Conservation (phyloP, 2,113 vertebrate species). For the Cephalophus harveyi region DNA sequence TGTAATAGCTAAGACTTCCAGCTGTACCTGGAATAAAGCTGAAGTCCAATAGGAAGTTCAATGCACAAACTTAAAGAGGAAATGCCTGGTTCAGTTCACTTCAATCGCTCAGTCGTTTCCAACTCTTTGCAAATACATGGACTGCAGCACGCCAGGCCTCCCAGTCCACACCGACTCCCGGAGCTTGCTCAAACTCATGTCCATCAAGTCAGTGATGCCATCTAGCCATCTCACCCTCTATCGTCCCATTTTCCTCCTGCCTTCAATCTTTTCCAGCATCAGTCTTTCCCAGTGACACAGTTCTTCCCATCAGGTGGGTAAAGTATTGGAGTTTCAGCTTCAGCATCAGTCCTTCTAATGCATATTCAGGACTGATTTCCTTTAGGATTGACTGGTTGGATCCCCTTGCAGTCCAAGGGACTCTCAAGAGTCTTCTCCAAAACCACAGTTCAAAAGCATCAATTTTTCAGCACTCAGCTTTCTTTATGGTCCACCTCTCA, state of each 20-base stretch:
- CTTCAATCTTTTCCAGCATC: neutral
- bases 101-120: accelerated
- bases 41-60: neutral
- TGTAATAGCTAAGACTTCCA: neutral
- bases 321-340: neutral
- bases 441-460: neutral
- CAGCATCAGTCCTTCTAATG: neutral
- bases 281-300: neutral
- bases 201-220: neutral
- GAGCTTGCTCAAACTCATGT: neutral
- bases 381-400: neutral
- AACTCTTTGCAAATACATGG: neutral
- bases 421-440: neutral
- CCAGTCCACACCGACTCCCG: accelerated
- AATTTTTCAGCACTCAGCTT: neutral
- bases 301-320: neutral
- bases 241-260: neutral
- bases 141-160: neutral
- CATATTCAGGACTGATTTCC: neutral
- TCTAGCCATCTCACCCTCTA: neutral
- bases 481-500: neutral
- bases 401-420: neutral
- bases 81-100: neutral
- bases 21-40: neutral
- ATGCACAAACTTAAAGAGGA: neutral